A percentile compares a stretch with the other conserved stretches of the same genome.
phyloP scores from a whole-genome alignment of 2,888 invertebrate species.

The Netelia virgata region DNA sequence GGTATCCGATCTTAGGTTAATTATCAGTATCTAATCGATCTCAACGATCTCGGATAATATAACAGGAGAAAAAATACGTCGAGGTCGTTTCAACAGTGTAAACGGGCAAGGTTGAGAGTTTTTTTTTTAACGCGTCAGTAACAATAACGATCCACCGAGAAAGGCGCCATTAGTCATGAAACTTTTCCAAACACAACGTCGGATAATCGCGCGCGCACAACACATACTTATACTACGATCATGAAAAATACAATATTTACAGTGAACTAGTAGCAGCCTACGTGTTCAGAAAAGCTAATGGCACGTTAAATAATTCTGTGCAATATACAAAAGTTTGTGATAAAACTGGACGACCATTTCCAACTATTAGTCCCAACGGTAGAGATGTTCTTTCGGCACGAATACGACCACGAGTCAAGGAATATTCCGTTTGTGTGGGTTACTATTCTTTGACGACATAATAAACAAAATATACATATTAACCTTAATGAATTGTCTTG shows the following conservation, averaged over 20 bases:
- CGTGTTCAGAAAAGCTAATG: too few species aligned
- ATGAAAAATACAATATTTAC: too few species aligned
- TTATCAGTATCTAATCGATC: neutral
- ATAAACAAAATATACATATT: slow-evolving; percentile 8
- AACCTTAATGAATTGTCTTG: slow-evolving; percentile 60
- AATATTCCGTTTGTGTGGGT: neutral
- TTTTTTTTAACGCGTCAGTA: neutral
- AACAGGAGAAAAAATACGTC: slow-evolving; percentile 10
- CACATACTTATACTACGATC: neutral
- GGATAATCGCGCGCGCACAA: neutral
- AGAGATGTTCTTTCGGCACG: too few species aligned
- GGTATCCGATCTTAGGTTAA: neutral
- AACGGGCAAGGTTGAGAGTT: neutral
- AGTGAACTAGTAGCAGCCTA: too few species aligned
- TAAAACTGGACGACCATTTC: too few species aligned
- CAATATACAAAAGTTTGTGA: too few species aligned
- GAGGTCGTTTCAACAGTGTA: neutral
- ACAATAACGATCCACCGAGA: slow-evolving; percentile 43
- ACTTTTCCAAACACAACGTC: slow-evolving; percentile 23
- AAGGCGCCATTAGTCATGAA: slow-evolving; percentile 51
- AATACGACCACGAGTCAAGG: neutral
- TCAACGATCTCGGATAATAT: neutral
- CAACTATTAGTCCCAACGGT: too few species aligned
- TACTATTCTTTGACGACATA: neutral
- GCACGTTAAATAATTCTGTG: too few species aligned